Base-by-base conservation (phyloP, 2,113 vertebrate genomes). In the Plecotus auritus region DNA sequence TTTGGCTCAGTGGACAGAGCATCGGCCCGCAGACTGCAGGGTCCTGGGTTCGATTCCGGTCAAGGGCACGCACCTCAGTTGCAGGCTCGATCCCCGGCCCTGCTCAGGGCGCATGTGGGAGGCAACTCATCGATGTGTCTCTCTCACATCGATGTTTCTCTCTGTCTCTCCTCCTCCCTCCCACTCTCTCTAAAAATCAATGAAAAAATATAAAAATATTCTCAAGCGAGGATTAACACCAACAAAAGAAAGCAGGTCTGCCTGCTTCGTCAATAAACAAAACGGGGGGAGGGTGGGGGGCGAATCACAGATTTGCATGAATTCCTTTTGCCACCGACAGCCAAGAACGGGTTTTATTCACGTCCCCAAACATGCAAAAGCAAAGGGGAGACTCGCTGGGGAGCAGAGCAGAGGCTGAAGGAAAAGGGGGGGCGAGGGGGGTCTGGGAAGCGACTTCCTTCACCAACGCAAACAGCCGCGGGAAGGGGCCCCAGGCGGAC, bases 381-480 rank as follows among this genome's bases (percentile, higher is more conserved):
- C 3, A 13, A 42, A 66, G 23, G 7, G 7, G 56, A 18, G 67
- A 18, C 26, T 32, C 77, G 28, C 42, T 2, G 22, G 32, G 35
- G 17, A 56, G 10, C 37, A 42, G 37, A 83, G n/a, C 18, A 61
- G 51, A 30, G 20, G 66, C 8, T 28, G 81, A 30, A 92, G 89
- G 70, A 30, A 87, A 85, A 42, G 7, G 32, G 37, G 20, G 64
- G 35, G 7, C 45, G 89, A 70, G 88, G 72, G 72, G 67, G 86
- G 70, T 30, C 67, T 37, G 67, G 14, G 49, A 17, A 49, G 14
- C 14, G 4, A 49, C 47, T 49, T 95, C 94, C 86, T 86, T 77
- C 96, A 94, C 98, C 98, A 98, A 97, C 96, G 95, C 89, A 98
- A 98, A 98, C 96, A 97, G 96, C 97, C 91, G 69, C 95, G 96